A percentile compares a stretch with the other conserved stretches of the same genome.
Evolutionary conservation across 2,797 vertebrate genomes (phyloP).

Genomic region (Enteromius fasciolatus): DNA sequence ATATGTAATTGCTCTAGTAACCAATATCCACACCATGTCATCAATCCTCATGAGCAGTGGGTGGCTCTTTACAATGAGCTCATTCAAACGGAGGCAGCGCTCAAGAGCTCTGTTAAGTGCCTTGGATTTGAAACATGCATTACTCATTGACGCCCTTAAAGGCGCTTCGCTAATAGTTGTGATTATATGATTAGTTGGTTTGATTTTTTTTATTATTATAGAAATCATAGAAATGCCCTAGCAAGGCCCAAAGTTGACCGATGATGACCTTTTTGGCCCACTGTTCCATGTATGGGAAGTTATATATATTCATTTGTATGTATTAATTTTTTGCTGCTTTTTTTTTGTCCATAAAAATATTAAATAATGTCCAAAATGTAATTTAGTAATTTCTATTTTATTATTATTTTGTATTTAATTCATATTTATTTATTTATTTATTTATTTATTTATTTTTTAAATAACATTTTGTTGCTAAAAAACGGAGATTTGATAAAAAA

Average conservation of each 20-base stretch:
- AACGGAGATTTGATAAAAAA: too few relatives aligned
- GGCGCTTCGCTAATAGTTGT: background rate
- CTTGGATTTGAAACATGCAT: constrained; percentile 14
- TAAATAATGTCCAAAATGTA: too few relatives aligned
- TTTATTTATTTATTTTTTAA: too few relatives aligned
- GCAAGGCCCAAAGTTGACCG: background rate
- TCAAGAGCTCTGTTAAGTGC: constrained; percentile 24
- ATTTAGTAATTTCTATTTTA: too few relatives aligned
- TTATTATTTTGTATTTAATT: too few relatives aligned
- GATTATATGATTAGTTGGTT: constrained; percentile 15
- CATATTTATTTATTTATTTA: too few relatives aligned
- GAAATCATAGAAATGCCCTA: background rate
- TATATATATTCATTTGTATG: background rate
- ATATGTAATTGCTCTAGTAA: constrained; percentile 14
- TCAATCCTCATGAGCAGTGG: constrained; percentile 35
- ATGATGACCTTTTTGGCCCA: background rate
- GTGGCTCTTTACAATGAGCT: constrained; percentile 24
- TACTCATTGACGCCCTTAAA: constrained; percentile 9
- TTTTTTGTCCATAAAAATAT: background rate
- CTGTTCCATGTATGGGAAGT: background rate
- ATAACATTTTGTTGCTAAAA: too few relatives aligned
- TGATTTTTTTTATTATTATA: constrained; percentile 2
- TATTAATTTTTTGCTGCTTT: background rate
- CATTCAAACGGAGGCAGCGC: constrained; percentile 26
- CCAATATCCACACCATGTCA: constrained; percentile 25